Evolutionary conservation across 92 coral and sea anemone species (phyloP).

Genomic region (Palythoa caribaeorum): DNA sequence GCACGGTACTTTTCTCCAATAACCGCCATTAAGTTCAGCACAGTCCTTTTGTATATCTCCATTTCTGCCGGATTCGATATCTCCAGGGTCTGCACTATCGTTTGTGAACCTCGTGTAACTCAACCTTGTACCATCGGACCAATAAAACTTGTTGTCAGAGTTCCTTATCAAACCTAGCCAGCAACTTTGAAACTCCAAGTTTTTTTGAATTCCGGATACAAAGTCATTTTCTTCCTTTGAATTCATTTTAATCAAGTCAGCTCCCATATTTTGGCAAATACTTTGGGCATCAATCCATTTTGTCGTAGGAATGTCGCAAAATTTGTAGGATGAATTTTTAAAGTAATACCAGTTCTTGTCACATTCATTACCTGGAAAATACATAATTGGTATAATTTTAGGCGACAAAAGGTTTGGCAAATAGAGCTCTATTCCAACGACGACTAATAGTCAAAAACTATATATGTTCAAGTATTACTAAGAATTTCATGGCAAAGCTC

Average conservation of each 20-base stretch:
- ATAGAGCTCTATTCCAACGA: neutral
- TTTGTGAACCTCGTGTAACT: conserved; percentile 10
- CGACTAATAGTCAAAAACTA: too few species aligned
- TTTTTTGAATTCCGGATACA: conserved; percentile 2
- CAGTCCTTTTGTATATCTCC: neutral
- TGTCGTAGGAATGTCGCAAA: conserved; percentile 37
- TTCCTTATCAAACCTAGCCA: conserved; percentile 29
- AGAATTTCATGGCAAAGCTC: too few species aligned
- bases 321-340: neutral
- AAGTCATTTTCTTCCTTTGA: conserved; percentile 16
- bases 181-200: neutral
- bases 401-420: too few species aligned
- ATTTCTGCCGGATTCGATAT: neutral
- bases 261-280: conserved; percentile 36
- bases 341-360: neutral
- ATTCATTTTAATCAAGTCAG: conserved; percentile 19
- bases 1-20: conserved; percentile 21
- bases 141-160: conserved; percentile 4
- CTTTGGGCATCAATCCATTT: conserved; percentile 36
- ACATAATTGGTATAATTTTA: neutral
- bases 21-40: neutral
- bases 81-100: too few species aligned
- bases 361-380: conserved; percentile 17
- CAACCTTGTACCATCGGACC: conserved; percentile 20
- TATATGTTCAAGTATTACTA: too few species aligned